A percentile compares a stretch with the other conserved stretches of the same genome.
Conservation (phyloP, 1,140 invertebrate species). For the Phenacoccus solenopsis region DNA sequence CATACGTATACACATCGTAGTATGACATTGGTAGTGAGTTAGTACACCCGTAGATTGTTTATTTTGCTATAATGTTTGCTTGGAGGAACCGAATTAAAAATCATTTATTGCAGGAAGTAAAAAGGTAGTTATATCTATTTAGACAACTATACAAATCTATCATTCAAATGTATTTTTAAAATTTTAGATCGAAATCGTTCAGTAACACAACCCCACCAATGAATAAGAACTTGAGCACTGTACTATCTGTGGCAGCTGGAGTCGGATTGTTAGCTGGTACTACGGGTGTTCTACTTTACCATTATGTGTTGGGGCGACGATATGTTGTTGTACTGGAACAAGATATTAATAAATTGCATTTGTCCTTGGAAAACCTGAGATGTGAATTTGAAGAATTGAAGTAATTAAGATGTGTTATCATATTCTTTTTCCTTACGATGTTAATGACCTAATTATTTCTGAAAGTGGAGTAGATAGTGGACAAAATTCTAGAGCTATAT, state of each 20-base stretch:
- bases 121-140: background rate
- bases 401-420: constrained; percentile 6
- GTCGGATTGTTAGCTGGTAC: background rate
- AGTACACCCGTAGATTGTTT: background rate
- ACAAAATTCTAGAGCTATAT: too few relatives aligned
- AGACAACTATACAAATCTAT: too few relatives aligned
- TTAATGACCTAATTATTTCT: too few relatives aligned
- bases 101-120: background rate
- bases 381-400: background rate
- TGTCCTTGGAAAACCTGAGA: background rate
- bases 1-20: too few relatives aligned
- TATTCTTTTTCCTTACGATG: too few relatives aligned
- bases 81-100: background rate
- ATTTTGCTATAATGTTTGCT: background rate
- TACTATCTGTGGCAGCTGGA: constrained; percentile 1
- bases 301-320: background rate
- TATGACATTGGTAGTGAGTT: background rate
- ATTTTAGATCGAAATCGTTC: background rate
- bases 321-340: constrained; percentile 1
- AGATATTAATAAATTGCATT: background rate
- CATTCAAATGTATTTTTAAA: too few relatives aligned
- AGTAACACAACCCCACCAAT: background rate
- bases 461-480: too few relatives aligned
- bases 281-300: background rate
- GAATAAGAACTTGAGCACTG: background rate